Conservation (phyloP, 2,113 vertebrate genomes). For the Epinephelus lanceolatus region DNA sequence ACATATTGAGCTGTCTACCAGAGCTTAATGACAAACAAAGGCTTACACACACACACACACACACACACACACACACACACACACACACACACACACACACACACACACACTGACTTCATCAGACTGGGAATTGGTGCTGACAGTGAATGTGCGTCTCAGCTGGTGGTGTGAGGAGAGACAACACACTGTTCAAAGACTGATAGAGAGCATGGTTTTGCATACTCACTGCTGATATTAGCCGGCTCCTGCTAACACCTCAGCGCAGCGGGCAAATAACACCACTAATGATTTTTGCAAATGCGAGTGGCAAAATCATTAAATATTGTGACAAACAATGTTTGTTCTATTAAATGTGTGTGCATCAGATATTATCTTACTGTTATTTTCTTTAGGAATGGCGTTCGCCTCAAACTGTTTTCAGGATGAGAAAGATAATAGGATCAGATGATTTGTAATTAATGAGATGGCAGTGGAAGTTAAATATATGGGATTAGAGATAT, state of each 20-base stretch:
- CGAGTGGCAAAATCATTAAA: conserved; percentile 71
- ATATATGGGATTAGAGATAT: conserved; percentile 11
- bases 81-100: too few relatives aligned
- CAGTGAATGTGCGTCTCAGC: conserved; percentile 64
- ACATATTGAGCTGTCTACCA: conserved; percentile 57
- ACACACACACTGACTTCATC: conserved; percentile 18
- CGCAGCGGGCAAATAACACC: conserved; percentile 68
- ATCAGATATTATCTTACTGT: conserved; percentile 17
- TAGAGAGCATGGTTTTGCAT: conserved; percentile 71
- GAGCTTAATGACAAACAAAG: conserved; percentile 62
- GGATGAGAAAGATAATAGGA: conserved; percentile 59
- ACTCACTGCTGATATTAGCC: conserved; percentile 67
- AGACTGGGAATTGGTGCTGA: conserved; percentile 57
- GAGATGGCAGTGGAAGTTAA: conserved; percentile 32
- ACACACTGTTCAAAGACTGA: conserved; percentile 71
- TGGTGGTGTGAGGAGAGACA: conserved; percentile 60
- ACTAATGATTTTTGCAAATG: conserved; percentile 78
- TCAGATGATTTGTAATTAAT: conserved; percentile 61
- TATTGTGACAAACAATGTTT: conserved; percentile 61
- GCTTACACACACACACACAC: not conserved
- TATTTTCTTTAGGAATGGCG: conserved; percentile 13
- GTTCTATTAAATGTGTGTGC: conserved; percentile 50
- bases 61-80: conserved; percentile 5
- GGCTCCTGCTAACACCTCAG: conserved; percentile 41
- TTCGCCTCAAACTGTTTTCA: conserved; percentile 54